Conservation (phyloP, 1,140 invertebrate species). For the Dendroctonus ponderosae region DNA sequence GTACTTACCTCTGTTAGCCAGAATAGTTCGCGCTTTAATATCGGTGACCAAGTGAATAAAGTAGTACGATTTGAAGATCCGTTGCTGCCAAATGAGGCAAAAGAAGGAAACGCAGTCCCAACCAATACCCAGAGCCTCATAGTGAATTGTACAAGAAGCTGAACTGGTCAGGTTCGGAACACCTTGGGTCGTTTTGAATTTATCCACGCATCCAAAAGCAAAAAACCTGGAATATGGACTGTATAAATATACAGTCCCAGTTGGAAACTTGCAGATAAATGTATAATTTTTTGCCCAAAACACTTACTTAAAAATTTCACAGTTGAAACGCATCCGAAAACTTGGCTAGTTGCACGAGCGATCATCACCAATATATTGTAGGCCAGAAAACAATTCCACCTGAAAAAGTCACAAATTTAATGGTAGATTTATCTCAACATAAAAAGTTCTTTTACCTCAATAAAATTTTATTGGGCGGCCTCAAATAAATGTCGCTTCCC, state of each 20-base stretch:
- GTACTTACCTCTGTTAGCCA: slow-evolving; percentile 24
- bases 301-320: too few relatives aligned
- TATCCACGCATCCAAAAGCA: slow-evolving; percentile 28
- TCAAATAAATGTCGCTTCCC: slow-evolving; percentile 15
- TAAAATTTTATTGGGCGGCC: slow-evolving; percentile 11
- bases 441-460: too few relatives aligned
- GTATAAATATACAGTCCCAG: not conserved
- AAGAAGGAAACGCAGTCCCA: slow-evolving; percentile 24
- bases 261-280: too few relatives aligned
- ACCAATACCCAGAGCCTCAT: not conserved
- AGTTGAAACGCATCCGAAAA: slow-evolving; percentile 26
- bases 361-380: slow-evolving; percentile 26
- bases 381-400: slow-evolving; percentile 24
- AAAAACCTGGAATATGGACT: slow-evolving; percentile 14
- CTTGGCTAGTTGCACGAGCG: slow-evolving; percentile 4
- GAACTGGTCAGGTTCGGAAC: slow-evolving; percentile 7
- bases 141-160: not conserved
- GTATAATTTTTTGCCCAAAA: too few relatives aligned
- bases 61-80: slow-evolving; percentile 26
- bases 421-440: not conserved
- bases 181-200: slow-evolving; percentile 1
- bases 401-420: slow-evolving; percentile 11
- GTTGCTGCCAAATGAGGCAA: slow-evolving; percentile 18
- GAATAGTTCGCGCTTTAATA: slow-evolving; percentile 12
- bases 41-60: slow-evolving; percentile 28